Base-by-base conservation (phyloP, 2,888 invertebrate genomes). In the Nephrotoma guestfalica region DNA sequence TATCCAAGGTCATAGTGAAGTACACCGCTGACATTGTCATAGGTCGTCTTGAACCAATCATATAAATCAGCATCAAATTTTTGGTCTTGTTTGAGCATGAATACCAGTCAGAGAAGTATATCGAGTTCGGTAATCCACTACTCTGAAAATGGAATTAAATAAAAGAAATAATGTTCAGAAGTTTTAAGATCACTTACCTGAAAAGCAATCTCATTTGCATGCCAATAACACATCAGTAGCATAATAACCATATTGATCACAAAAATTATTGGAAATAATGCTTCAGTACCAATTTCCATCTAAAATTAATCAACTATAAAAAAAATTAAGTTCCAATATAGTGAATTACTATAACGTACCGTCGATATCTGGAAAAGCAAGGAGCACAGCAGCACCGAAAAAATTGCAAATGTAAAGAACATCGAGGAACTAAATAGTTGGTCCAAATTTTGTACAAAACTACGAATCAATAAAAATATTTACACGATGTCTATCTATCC, bases 221-320 rank as follows among this genome's bases (percentile, higher is more conserved):
- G 87, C 86, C 86, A 83, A 87, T 87, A 87, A 84, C 86, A 87
- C 83, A 86, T 71, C 86, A 86, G 86, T 40, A 87, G 41, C 18
- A 87, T 47, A n/a, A 83, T 40, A 2, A 86, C 83, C 87, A 87
- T 87, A 9, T 86, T 87, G 4, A 86, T 30, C 7, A 86, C 84
- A 42, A 86, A 87, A 41, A 42, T n/a, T 18, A 85, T n/a, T 6
- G 42, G 42, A n/a, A n/a, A n/a, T 41, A 41, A 13, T 18, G 18
- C 7, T 6, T 85, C 41, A n/a, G 15, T 40, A 1, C 42, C n/a
- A 6, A 85, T 2, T 43, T 41, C 42, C 6, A 85, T 42, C 85
- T 85, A 6, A n/a, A 42, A 42, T 30, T 0, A 30, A 30, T 30
- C 30, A 13, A 42, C 13, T 47, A 13, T 5, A 47, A 13, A 47